phyloP scores from a whole-genome alignment of 1,140 invertebrate species.

The Conopomorpha cramerella region DNA sequence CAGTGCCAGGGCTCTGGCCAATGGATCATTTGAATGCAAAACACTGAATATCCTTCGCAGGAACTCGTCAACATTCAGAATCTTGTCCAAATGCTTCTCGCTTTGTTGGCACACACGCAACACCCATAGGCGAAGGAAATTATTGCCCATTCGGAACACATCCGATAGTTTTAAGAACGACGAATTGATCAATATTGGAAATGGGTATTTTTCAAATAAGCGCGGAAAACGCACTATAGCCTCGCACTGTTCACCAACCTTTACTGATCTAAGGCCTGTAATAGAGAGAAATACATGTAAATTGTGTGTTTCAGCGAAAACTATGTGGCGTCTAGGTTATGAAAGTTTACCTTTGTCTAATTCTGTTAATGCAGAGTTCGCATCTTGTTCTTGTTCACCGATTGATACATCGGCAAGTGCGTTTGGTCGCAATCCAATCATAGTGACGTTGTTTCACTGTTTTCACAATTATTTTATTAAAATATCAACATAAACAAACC shows the following conservation, averaged over 20 bases:
- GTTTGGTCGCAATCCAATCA: slow-evolving; percentile 67
- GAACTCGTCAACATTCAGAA: slow-evolving; percentile 95
- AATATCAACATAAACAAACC: too few species aligned
- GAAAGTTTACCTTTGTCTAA: slow-evolving; percentile 87
- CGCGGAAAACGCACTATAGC: slow-evolving; percentile 93
- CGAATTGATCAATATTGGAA: slow-evolving; percentile 96
- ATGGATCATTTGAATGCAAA: slow-evolving; percentile 95
- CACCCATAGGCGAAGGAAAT: slow-evolving; percentile 93
- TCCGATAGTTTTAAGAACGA: slow-evolving; percentile 93
- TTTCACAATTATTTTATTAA: too few species aligned
- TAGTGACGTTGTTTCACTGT: too few species aligned
- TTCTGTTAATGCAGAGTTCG: slow-evolving; percentile 90
- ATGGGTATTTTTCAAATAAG: slow-evolving; percentile 96
- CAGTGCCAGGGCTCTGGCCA: slow-evolving; percentile 88
- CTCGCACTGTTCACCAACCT: slow-evolving; percentile 95
- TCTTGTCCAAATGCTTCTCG: slow-evolving; percentile 96
- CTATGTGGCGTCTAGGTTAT: slow-evolving; percentile 6
- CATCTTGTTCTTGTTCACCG: slow-evolving; percentile 91
- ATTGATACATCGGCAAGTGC: slow-evolving; percentile 73
- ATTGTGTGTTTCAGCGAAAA: background rate
- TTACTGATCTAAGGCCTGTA: slow-evolving; percentile 82
- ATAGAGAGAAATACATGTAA: slow-evolving; percentile 19
- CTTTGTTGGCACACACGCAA: slow-evolving; percentile 92
- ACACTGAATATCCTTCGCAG: slow-evolving; percentile 91
- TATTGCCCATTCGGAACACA: slow-evolving; percentile 90